These are phyloP conservation scores for Neogobius melanostomus DNA, from an alignment of 2,113 vertebrate species.

Conservation along the genomic window DNA sequence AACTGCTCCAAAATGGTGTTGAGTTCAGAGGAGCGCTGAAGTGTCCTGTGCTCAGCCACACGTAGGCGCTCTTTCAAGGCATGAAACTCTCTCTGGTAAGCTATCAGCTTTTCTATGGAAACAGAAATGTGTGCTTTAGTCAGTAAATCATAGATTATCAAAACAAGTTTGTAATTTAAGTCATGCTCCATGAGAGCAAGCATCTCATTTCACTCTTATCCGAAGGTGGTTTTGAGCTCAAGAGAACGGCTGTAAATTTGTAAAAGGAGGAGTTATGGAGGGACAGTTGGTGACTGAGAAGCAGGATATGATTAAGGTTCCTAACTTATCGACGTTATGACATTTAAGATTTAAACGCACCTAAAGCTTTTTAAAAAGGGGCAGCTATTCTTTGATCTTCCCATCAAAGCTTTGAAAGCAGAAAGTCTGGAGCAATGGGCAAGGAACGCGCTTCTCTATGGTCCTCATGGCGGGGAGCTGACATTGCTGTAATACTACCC, in stretches of 20 bases:
- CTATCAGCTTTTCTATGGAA: conserved; percentile 87
- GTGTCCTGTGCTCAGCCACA: conserved; percentile 91
- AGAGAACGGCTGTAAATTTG: neutral
- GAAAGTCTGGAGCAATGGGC: too few species aligned
- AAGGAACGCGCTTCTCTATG: too few species aligned
- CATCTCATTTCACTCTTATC: neutral
- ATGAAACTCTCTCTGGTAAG: conserved; percentile 95
- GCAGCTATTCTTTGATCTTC: too few species aligned
- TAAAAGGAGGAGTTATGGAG: conserved; percentile 9
- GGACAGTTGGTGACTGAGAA: neutral
- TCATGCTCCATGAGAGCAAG: neutral
- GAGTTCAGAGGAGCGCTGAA: conserved; percentile 94
- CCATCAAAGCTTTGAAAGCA: too few species aligned
- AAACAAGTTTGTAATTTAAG: neutral
- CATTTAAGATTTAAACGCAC: too few species aligned
- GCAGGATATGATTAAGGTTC: neutral
- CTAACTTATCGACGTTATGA: too few species aligned
- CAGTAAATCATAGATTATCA: neutral
- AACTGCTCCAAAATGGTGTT: conserved; percentile 93
- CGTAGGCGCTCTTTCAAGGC: conserved; percentile 94
- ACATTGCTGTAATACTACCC: too few species aligned
- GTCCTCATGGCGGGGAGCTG: too few species aligned
- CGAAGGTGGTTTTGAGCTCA: neutral
- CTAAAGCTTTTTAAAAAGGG: too few species aligned
- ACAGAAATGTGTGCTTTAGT: neutral